A percentile compares a stretch with the other conserved stretches of the same genome.
phyloP scores from a whole-genome alignment of 2,113 vertebrate genomes.

The Actenoides hombroni region DNA sequence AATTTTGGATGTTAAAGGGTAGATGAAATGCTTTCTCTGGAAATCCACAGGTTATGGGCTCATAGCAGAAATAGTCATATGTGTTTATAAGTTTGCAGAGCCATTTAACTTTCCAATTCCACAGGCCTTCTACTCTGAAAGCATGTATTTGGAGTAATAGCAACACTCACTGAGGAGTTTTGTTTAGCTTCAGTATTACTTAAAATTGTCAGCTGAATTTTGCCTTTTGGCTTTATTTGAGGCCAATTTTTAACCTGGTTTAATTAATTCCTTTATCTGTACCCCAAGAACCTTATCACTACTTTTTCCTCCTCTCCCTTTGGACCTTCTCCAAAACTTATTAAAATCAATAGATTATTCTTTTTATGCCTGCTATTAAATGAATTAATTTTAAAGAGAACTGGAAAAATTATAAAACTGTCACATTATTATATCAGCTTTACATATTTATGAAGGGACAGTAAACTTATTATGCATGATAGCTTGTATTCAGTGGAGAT shows the following conservation, averaged over 20 bases:
- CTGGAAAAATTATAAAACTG: neutral
- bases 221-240: neutral
- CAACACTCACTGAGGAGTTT: neutral
- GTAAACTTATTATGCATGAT: neutral
- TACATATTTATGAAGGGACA: constrained; percentile 18
- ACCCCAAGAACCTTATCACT: neutral
- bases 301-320: neutral
- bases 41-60: neutral
- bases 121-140: neutral
- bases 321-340: neutral
- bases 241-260: neutral
- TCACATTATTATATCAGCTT: neutral
- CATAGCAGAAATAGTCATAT: neutral
- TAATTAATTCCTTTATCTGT: neutral
- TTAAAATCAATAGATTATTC: neutral
- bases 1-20: neutral
- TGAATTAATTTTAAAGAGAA: neutral
- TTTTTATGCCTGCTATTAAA: neutral
- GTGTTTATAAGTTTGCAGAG: neutral
- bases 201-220: neutral
- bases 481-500: constrained; percentile 10
- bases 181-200: neutral
- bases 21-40: neutral
- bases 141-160: neutral
- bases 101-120: neutral